Evolutionary conservation across 2,888 invertebrate species (phyloP).

Genomic region (Folsomia manolachei): DNA sequence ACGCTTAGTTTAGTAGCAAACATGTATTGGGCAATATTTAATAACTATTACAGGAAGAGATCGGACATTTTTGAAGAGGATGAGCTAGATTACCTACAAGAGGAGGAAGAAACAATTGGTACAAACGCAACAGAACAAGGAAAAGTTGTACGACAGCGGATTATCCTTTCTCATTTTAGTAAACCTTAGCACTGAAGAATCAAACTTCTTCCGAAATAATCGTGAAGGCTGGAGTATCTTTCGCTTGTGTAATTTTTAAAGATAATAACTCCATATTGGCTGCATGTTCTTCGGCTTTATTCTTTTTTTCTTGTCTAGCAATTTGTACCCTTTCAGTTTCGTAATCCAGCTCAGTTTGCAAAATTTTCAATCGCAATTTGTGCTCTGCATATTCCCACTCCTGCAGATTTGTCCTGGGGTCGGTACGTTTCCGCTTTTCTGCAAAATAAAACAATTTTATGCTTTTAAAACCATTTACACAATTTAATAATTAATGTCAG

Average conservation of each 20-base stretch:
- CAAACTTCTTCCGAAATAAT: neutral
- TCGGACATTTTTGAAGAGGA: conserved; percentile 7
- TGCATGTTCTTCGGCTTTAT: neutral
- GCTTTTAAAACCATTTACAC: neutral
- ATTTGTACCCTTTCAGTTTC: neutral
- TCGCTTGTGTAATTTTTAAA: neutral
- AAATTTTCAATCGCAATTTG: neutral
- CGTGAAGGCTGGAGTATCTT: too few species aligned
- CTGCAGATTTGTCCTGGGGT: neutral
- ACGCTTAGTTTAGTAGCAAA: neutral
- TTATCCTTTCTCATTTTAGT: conserved; percentile 12
- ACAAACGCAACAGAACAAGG: neutral
- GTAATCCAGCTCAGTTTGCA: neutral
- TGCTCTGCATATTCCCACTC: conserved; percentile 22
- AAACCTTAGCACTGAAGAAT: neutral
- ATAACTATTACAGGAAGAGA: neutral
- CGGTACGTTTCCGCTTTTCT: neutral
- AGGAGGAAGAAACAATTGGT: neutral
- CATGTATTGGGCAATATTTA: neutral
- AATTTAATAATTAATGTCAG: neutral
- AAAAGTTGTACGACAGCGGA: neutral
- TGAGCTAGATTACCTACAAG: neutral
- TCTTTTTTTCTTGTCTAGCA: neutral
- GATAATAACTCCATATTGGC: neutral
- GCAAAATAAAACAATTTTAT: neutral